Percentiles rank a stretch among this genome's conserved stretches.
Evolutionary conservation across 2,888 invertebrate genomes (phyloP).

Genomic region (Epinotia bilunana): DNA sequence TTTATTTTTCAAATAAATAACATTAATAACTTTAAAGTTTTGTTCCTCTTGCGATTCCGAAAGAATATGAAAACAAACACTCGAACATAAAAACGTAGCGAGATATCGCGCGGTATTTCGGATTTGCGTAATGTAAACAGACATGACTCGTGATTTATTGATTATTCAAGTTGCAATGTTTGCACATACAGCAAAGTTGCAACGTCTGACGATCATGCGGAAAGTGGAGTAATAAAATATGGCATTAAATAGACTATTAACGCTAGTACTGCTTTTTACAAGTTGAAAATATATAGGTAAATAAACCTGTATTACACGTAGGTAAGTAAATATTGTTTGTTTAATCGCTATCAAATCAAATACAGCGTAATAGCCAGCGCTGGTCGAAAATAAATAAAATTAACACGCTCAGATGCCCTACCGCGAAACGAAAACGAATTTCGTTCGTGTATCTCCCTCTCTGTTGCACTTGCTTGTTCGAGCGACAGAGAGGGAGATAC

Average conservation of each 20-base stretch:
- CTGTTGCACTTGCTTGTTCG: too few relatives aligned
- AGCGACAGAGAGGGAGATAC: too few relatives aligned
- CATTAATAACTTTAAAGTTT: not conserved
- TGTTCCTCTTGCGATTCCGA: constrained; percentile 20
- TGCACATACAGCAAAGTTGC: constrained; percentile 58
- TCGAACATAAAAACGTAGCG: constrained; percentile 49
- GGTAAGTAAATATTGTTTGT: too few relatives aligned
- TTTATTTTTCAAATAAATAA: not conserved
- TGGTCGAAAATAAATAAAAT: not conserved
- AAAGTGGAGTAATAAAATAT: not conserved
- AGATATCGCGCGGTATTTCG: constrained; percentile 61
- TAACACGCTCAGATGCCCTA: too few relatives aligned
- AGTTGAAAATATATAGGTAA: not conserved
- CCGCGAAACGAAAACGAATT: too few relatives aligned
- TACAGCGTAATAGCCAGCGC: not conserved
- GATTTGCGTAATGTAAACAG: constrained; percentile 69
- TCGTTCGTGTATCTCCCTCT: too few relatives aligned
- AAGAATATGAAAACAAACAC: constrained; percentile 33
- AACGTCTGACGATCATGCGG: constrained; percentile 33
- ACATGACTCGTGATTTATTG: constrained; percentile 70
- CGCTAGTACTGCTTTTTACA: not conserved
- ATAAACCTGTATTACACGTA: not conserved
- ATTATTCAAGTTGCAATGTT: constrained; percentile 68
- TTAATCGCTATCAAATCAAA: not conserved
- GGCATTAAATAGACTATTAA: not conserved